Conservation (phyloP, 2,113 vertebrate genomes). For the Dromas ardeola region DNA sequence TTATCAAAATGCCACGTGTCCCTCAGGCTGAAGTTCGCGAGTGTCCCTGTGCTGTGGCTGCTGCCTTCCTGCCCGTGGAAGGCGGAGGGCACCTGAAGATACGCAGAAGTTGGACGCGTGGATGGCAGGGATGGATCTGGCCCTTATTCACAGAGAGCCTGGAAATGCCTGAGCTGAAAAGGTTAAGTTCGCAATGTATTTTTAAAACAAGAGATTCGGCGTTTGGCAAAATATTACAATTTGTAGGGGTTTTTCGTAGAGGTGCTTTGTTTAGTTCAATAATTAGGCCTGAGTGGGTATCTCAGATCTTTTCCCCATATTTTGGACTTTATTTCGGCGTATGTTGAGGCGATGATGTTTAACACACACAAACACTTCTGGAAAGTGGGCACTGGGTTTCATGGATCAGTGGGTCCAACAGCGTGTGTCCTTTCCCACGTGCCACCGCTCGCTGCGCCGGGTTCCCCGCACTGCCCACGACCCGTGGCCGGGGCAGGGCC, state of each 20-base stretch:
- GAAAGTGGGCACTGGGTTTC: fast-evolving
- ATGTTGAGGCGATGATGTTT: background rate
- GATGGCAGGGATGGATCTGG: background rate
- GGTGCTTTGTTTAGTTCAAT: fast-evolving
- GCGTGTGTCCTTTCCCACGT: fast-evolving
- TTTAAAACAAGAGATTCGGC: background rate
- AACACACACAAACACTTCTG: background rate
- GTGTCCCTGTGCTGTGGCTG: fast-evolving
- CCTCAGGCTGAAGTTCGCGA: background rate
- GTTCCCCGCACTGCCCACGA: no score
- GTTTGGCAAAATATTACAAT: background rate
- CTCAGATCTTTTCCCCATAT: fast-evolving
- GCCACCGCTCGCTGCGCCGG: fast-evolving
- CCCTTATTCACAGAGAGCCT: background rate
- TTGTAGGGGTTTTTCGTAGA: fast-evolving
- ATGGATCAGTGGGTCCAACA: fast-evolving
- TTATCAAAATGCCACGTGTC: fast-evolving
- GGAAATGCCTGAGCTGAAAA: background rate
- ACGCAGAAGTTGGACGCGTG: background rate
- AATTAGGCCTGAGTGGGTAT: background rate
- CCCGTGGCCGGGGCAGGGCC: fast-evolving
- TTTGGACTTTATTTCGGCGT: background rate
- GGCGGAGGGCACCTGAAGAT: background rate
- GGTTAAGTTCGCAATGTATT: background rate
- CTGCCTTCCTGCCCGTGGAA: fast-evolving